Conservation (phyloP, 2,888 invertebrate genomes). For the Aporophyla lueneburgensis region DNA sequence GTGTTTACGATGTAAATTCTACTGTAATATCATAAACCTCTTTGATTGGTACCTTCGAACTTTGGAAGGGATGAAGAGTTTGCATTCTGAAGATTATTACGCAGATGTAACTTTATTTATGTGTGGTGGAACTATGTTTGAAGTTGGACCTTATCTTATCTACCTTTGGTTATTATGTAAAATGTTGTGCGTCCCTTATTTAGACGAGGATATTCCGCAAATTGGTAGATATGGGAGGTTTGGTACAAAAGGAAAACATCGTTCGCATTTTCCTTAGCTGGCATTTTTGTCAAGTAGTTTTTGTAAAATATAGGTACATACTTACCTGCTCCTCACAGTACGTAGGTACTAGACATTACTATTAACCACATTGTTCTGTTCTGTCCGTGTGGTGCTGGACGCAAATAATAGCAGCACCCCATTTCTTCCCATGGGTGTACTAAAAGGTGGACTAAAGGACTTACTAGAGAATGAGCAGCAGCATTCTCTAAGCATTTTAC, state of each 20-base stretch:
- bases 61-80: slow-evolving; percentile 80
- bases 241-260: background rate
- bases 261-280: background rate
- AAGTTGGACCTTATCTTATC: slow-evolving; percentile 61
- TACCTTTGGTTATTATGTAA: slow-evolving; percentile 43
- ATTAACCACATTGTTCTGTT: background rate
- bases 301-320: background rate
- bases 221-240: background rate
- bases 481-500: too few species aligned
- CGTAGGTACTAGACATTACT: background rate
- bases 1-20: slow-evolving; percentile 90
- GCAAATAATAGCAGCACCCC: too few species aligned
- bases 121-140: slow-evolving; percentile 51
- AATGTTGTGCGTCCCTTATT: slow-evolving; percentile 45
- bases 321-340: background rate
- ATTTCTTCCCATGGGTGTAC: too few species aligned
- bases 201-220: background rate
- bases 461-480: too few species aligned
- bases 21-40: slow-evolving; percentile 89
- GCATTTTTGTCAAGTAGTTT: background rate
- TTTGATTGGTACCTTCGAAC: slow-evolving; percentile 86
- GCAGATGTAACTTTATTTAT: slow-evolving; percentile 58
- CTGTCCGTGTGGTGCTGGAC: too few species aligned
- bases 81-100: slow-evolving; percentile 66
- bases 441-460: too few species aligned